Evolutionary conservation across 2,113 vertebrate genomes (phyloP), one percentile per base, ranked within the genome.

Genomic region (Sylvia atricapilla): DNA sequence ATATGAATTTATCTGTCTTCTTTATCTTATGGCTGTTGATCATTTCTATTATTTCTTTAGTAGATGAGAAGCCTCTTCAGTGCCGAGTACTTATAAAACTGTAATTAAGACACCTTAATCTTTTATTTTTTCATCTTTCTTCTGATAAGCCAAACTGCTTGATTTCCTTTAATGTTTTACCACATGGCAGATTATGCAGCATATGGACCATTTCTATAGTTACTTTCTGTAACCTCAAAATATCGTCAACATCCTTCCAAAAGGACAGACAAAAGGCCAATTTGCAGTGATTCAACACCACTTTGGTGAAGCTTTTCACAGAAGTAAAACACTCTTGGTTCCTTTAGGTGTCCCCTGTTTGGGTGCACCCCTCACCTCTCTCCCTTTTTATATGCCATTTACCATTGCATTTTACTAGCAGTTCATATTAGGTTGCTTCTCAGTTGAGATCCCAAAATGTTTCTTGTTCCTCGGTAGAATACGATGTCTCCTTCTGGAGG

Each of bases 301-400:
- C 33, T 56, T 64, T 52, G 27, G 8, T 56, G 50, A 80, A 94
- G 50, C 3, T 55, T 3, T 70, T 91, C 39, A 14, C 12, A 43
- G 86, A 86, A 47, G 7, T 44, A 47, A 72, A 89, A 28, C 0
- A 18, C 1, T 70, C 14, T 53, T 73, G 31, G 3, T 9, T 90
- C 9, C 23, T 64, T 77, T 77, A 18, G 10, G 12, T 62, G 23
- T 53, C 27, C 13, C 5, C 9, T 50, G 17, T 10, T 83, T 17
- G 20, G 20, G 11, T 0, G 0, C 10, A 47, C 6, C 21, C 10
- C 19, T 24, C 13, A 33, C 2, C 4, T 2, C 19, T 33, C 6
- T 52, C 33, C 11, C 16, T 2, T 3, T 59, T 74, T 66, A 18
- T 64, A 27, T 52, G 10, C 23, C 64, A 3, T 59, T 89, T 79